phyloP scores from a whole-genome alignment of 2,888 invertebrate genomes.

The Agrotis exclamationis region DNA sequence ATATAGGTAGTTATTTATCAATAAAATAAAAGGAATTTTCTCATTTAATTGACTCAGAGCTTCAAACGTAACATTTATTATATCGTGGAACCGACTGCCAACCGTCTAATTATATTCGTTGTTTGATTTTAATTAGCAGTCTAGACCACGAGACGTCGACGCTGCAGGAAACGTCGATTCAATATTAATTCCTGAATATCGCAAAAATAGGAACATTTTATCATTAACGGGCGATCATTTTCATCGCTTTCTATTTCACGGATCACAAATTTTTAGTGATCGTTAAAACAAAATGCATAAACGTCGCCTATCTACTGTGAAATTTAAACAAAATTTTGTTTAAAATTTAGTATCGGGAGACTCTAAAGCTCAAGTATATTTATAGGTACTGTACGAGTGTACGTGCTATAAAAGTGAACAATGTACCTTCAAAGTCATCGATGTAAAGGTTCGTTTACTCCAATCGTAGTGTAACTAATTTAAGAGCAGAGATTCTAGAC shows the following conservation, averaged over 20 bases:
- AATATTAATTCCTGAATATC: conserved; percentile 47
- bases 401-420: conserved; percentile 43
- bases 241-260: conserved; percentile 74
- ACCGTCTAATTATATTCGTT: conserved; percentile 46
- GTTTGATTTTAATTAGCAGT: conserved; percentile 84
- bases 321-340: conserved; percentile 68
- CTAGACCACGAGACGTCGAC: conserved; percentile 70
- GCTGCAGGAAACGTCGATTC: conserved; percentile 51
- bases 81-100: background rate
- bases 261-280: conserved; percentile 75
- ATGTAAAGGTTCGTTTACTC: conserved; percentile 40
- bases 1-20: too few species aligned
- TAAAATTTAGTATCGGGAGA: conserved; percentile 62
- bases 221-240: conserved; percentile 70
- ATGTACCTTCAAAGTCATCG: conserved; percentile 45
- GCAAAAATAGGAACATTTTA: conserved; percentile 65
- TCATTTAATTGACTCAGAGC: background rate
- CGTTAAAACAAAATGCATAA: conserved; percentile 76
- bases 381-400: too few species aligned
- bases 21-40: too few species aligned
- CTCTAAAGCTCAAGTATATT: conserved; percentile 51
- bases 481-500: conserved; percentile 20
- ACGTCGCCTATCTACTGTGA: conserved; percentile 64
- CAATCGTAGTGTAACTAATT: conserved; percentile 33
- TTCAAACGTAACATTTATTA: background rate